Percentiles rank a stretch among this genome's conserved stretches.
Evolutionary conservation across 2,888 invertebrate species (phyloP).

Genomic region (Tiliacea aurago): DNA sequence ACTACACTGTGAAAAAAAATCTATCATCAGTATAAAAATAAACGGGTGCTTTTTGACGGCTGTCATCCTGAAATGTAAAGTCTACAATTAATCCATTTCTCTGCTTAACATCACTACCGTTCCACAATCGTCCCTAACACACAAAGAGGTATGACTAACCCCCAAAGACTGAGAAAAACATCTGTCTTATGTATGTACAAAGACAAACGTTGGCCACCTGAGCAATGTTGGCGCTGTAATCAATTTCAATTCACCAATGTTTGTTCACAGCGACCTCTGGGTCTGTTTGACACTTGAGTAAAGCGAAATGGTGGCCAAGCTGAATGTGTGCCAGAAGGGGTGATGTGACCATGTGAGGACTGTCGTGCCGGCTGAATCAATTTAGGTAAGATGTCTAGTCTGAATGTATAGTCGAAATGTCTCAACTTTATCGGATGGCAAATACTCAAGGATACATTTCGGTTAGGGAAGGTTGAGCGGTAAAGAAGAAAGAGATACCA

Average conservation of each 20-base stretch:
- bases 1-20: too few species aligned
- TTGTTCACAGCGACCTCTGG: slow-evolving; percentile 48
- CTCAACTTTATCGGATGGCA: not conserved
- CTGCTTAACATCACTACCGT: not conserved
- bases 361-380: not conserved
- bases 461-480: too few species aligned
- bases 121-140: slow-evolving; percentile 19
- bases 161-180: slow-evolving; percentile 36
- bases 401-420: too few species aligned
- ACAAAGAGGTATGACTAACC: slow-evolving; percentile 53
- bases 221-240: slow-evolving; percentile 57
- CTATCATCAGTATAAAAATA: not conserved
- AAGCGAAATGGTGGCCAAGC: slow-evolving; percentile 38
- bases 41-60: not conserved
- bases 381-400: not conserved
- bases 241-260: slow-evolving; percentile 64
- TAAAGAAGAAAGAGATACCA: too few species aligned
- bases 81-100: not conserved
- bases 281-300: slow-evolving; percentile 53
- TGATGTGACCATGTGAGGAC: slow-evolving; percentile 13
- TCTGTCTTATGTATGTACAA: slow-evolving; percentile 37
- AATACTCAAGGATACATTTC: not conserved
- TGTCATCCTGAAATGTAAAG: not conserved
- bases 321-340: slow-evolving; percentile 10
- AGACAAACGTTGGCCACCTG: slow-evolving; percentile 58